Percentiles rank a stretch among this genome's conserved stretches.
These are phyloP conservation scores for Physocephala rufipes DNA, from an alignment of 2,888 invertebrate species.

Conservation along the genomic window DNA sequence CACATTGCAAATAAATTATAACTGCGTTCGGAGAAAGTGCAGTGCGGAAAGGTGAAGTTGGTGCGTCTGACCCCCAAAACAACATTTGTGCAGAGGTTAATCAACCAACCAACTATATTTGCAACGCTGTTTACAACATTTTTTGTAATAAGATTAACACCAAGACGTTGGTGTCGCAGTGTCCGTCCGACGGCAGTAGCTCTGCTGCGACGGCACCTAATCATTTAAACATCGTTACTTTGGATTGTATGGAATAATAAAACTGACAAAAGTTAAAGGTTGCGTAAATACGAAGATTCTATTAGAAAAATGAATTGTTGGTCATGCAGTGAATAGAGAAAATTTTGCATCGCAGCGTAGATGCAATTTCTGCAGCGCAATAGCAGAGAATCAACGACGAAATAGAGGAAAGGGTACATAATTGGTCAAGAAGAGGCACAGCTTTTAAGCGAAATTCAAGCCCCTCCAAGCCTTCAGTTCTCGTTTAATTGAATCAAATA, in stretches of 20 bases:
- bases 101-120: background rate
- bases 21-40: too few relatives aligned
- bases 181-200: background rate
- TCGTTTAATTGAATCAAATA: background rate
- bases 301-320: background rate
- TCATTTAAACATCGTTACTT: background rate
- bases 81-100: conserved; percentile 19
- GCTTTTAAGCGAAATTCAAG: background rate
- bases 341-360: background rate
- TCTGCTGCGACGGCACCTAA: conserved; percentile 11
- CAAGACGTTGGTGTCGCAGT: conserved; percentile 4
- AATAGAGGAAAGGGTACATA: background rate
- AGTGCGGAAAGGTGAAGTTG: conserved; percentile 3
- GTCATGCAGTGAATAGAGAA: background rate
- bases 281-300: background rate
- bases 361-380: conserved; percentile 21
- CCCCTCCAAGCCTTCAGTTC: background rate
- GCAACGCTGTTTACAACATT: conserved; percentile 5
- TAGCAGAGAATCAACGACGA: background rate
- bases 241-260: conserved; percentile 2
- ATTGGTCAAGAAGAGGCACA: background rate
- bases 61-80: conserved; percentile 28
- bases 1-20: conserved; percentile 14
- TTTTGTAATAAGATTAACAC: background rate
- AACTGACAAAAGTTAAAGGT: background rate